These are phyloP conservation scores for Yponomeuta cagnagella DNA, from an alignment of 2,888 invertebrate species.

Conservation along the genomic window DNA sequence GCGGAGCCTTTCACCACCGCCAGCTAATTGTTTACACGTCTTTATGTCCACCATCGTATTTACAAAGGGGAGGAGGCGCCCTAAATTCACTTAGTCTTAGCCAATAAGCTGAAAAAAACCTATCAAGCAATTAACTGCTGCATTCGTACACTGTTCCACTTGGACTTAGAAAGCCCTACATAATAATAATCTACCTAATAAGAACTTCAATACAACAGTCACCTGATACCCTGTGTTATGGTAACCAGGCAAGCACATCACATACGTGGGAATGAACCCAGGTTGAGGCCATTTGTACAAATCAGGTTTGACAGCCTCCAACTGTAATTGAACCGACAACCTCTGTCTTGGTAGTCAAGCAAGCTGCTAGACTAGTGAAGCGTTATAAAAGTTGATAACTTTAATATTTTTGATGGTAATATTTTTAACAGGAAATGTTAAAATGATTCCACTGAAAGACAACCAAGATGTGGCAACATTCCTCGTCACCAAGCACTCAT, in stretches of 20 bases:
- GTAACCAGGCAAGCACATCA: too few relatives aligned
- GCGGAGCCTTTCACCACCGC: conserved; percentile 26
- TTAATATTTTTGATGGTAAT: background rate
- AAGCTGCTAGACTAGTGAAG: too few relatives aligned
- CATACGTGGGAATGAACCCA: too few relatives aligned
- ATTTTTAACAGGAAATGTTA: conserved; percentile 68
- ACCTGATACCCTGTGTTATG: too few relatives aligned
- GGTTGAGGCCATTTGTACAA: too few relatives aligned
- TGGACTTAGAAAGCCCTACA: background rate
- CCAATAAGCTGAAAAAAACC: background rate
- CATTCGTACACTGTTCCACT: background rate
- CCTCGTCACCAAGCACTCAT: conserved; percentile 97
- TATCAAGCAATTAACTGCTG: background rate
- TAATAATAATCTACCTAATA: too few relatives aligned
- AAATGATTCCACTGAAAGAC: conserved; percentile 89
- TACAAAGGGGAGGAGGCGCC: conserved; percentile 68
- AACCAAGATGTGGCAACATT: conserved; percentile 98
- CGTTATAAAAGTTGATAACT: background rate
- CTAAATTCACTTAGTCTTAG: background rate
- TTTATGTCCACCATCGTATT: conserved; percentile 42
- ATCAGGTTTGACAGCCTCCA: too few relatives aligned
- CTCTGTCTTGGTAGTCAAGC: too few relatives aligned
- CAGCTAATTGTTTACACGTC: conserved; percentile 66
- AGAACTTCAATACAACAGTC: too few relatives aligned
- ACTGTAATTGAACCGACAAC: too few relatives aligned